A percentile compares a stretch with the other conserved stretches of the same genome.
Evolutionary conservation across 2,888 invertebrate species (phyloP).

Genomic region (Cremastinae sp.): DNA sequence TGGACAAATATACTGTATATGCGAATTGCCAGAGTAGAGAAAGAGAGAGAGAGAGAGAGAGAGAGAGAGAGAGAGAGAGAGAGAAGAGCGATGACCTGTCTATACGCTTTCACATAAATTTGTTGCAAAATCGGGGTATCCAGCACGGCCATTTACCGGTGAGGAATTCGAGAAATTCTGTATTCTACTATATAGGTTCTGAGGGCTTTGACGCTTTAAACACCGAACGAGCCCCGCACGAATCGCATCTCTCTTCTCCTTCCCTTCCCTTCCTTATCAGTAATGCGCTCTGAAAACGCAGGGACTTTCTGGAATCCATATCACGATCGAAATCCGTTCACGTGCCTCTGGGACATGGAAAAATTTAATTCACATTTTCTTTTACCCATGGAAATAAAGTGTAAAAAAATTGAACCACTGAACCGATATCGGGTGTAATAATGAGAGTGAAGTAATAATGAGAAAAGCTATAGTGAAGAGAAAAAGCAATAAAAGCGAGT

Average conservation of each 20-base stretch:
- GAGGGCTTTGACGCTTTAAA: conserved; percentile 5
- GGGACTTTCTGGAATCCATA: conserved; percentile 56
- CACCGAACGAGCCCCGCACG: conserved; percentile 20
- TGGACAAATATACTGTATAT: neutral
- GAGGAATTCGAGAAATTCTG: conserved; percentile 40
- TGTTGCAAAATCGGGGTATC: conserved; percentile 9
- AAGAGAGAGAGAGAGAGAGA: too few relatives aligned
- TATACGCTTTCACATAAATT: neutral
- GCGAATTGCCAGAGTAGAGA: neutral
- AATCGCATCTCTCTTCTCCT: conserved; percentile 9
- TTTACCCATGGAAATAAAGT: too few relatives aligned
- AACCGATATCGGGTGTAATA: conserved; percentile 11
- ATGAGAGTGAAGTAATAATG: neutral
- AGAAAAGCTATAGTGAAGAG: neutral
- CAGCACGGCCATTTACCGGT: conserved; percentile 18
- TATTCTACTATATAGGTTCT: conserved; percentile 15
- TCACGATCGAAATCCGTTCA: conserved; percentile 24
- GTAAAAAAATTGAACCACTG: neutral
- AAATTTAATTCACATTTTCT: conserved; percentile 46
- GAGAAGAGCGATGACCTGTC: too few relatives aligned
- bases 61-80: too few relatives aligned
- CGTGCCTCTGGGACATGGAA: conserved; percentile 26
- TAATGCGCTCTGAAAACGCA: conserved; percentile 8
- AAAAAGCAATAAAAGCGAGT: conserved; percentile 43
- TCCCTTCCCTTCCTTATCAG: conserved; percentile 13